These are phyloP conservation scores for Sogatella furcifera DNA, from an alignment of 1,140 invertebrate genomes.

Conservation along the genomic window DNA sequence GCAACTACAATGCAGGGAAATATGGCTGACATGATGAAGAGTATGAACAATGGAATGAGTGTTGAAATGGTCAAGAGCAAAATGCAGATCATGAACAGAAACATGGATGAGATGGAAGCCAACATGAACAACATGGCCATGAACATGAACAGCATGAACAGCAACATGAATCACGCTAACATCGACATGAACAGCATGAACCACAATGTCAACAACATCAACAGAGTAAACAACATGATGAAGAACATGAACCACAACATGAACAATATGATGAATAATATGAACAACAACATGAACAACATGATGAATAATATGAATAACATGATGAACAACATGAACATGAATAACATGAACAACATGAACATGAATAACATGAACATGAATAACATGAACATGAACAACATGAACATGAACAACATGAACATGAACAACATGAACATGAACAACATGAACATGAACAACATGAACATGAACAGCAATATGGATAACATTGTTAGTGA, in stretches of 20 bases:
- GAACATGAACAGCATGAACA: background rate
- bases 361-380: background rate
- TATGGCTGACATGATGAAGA: too few relatives aligned
- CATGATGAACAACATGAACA: background rate
- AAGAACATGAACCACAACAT: background rate
- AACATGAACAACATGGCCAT: background rate
- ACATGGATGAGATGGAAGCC: too few relatives aligned
- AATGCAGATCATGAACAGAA: too few relatives aligned
- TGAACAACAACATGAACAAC: constrained; percentile 5
- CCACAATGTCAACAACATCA: constrained; percentile 1
- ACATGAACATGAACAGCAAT: too few relatives aligned
- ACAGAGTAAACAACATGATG: constrained; percentile 4
- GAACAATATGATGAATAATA: constrained; percentile 1
- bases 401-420: constrained; percentile 1
- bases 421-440: constrained; percentile 1
- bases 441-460: background rate
- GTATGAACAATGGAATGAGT: too few relatives aligned
- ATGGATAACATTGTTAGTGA: too few relatives aligned
- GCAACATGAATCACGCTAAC: background rate
- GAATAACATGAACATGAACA: too few relatives aligned
- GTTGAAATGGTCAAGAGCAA: too few relatives aligned
- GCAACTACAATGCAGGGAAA: too few relatives aligned
- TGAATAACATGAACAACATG: background rate
- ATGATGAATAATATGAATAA: constrained; percentile 3
- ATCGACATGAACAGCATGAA: constrained; percentile 3